Evolutionary conservation across 23 tunicate genomes (phyloP).

Genomic region (Trididemnum miniatum): DNA sequence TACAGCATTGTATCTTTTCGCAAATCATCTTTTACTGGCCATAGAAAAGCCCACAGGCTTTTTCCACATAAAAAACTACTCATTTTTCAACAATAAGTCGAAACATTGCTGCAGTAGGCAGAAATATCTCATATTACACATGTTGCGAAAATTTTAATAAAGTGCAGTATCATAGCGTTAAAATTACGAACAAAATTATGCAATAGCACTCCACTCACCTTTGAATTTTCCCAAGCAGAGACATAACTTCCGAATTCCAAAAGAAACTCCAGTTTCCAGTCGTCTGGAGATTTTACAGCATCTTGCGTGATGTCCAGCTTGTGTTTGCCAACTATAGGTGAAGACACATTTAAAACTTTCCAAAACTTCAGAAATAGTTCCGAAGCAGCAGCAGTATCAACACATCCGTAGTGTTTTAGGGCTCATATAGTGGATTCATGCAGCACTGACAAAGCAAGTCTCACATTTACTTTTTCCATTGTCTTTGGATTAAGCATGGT

Average conservation of each 20-base stretch:
- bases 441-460: constrained; percentile 1
- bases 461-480: constrained; percentile 9
- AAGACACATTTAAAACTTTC: neutral
- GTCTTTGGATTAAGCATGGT: constrained; percentile 20
- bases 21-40: too few relatives aligned
- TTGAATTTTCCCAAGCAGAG: constrained; percentile 26
- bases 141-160: neutral
- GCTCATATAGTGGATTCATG: constrained; percentile 15
- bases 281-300: neutral
- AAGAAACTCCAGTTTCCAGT: constrained; percentile 28
- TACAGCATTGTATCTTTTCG: neutral
- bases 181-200: neutral
- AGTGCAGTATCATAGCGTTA: neutral
- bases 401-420: constrained; percentile 4
- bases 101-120: neutral
- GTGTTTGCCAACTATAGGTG: constrained; percentile 21
- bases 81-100: neutral
- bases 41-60: neutral
- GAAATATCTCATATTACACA: neutral
- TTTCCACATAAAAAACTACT: neutral
- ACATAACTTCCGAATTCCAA: neutral
- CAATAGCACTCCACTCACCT: constrained; percentile 2
- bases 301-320: neutral
- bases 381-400: constrained; percentile 19
- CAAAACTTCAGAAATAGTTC: constrained; percentile 16